Conservation (phyloP, 2,888 invertebrate genomes). For the Spisula subtruncata region DNA sequence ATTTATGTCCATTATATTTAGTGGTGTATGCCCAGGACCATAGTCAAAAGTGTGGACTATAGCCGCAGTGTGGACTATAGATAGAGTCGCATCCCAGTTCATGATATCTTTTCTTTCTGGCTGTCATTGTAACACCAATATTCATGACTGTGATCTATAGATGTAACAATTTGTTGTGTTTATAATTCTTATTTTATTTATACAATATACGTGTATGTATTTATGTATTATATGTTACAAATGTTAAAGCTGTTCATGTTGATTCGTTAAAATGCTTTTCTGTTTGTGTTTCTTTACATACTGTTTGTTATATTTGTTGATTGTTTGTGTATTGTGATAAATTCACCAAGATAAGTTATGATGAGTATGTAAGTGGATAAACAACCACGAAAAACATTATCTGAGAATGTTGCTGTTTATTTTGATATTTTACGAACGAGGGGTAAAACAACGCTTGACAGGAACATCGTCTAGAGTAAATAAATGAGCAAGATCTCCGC, state of each 20-base stretch:
- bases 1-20: too few species aligned
- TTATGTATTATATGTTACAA: conserved; percentile 3
- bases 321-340: background rate
- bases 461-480: background rate
- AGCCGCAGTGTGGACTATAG: too few species aligned
- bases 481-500: too few species aligned
- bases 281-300: background rate
- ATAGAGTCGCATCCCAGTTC: too few species aligned
- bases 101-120: too few species aligned
- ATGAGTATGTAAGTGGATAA: background rate
- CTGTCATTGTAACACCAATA: too few species aligned
- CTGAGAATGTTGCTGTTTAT: background rate
- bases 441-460: background rate
- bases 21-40: too few species aligned
- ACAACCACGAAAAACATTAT: background rate
- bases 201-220: background rate
- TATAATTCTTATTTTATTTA: background rate
- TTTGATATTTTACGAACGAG: background rate
- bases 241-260: background rate
- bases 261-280: background rate
- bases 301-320: background rate
- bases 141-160: background rate
- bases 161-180: background rate
- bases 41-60: too few species aligned
- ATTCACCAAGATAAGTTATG: background rate